These are phyloP conservation scores for Melozone crissalis DNA, from an alignment of 2,113 vertebrate genomes.

Conservation along the genomic window DNA sequence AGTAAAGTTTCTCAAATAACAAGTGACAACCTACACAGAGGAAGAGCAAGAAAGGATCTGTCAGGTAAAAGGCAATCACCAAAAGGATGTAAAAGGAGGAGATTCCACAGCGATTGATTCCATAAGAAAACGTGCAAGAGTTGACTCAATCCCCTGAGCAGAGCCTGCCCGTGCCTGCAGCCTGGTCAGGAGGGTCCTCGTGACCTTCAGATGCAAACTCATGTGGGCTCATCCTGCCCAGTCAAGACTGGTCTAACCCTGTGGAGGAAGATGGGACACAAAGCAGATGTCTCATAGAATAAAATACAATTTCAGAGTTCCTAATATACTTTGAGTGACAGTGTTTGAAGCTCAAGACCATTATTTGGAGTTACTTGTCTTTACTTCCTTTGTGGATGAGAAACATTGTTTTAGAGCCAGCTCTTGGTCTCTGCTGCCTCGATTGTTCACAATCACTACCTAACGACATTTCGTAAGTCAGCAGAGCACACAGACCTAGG, in stretches of 20 bases:
- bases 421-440: neutral
- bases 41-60: constrained; percentile 40
- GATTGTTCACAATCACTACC: rapidly evolving
- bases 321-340: neutral
- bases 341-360: neutral
- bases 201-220: neutral
- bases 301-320: neutral
- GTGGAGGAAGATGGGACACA: neutral
- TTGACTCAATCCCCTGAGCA: neutral
- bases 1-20: constrained; percentile 69
- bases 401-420: neutral
- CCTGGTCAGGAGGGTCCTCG: neutral
- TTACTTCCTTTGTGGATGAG: neutral
- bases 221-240: rapidly evolving
- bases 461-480: neutral
- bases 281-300: neutral
- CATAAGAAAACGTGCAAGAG: neutral
- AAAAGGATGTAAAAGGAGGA: constrained; percentile 55
- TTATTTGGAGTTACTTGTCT: neutral
- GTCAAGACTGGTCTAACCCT: neutral
- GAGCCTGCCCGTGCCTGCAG: neutral
- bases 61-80: constrained; percentile 41
- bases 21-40: constrained; percentile 61
- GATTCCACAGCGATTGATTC: neutral
- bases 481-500: neutral